These are phyloP conservation scores for Hyppa rectilinea DNA, from an alignment of 2,888 invertebrate genomes.

Conservation along the genomic window DNA sequence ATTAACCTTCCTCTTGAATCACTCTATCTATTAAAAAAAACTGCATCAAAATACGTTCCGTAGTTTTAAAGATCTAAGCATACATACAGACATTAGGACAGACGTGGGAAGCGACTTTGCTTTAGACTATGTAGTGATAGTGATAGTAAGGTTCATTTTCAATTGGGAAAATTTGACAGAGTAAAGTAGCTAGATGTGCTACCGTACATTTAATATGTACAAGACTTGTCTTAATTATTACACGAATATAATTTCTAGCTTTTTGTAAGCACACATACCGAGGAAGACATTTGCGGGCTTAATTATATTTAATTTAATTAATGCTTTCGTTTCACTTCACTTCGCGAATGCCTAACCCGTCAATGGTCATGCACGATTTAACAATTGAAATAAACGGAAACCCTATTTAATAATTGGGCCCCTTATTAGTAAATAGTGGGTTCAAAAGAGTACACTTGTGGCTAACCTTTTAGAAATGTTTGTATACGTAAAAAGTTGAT, in stretches of 20 bases:
- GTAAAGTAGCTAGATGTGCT: too few species aligned
- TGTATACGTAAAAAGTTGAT: conserved; percentile 20
- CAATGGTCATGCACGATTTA: conserved; percentile 27
- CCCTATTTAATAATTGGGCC: not conserved
- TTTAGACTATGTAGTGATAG: too few species aligned
- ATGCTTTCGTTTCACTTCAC: conserved; percentile 8
- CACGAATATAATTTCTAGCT: not conserved
- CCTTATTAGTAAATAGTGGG: conserved; percentile 7
- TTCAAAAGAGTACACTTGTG: conserved; percentile 22
- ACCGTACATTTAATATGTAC: too few species aligned
- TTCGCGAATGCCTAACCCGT: conserved; percentile 14
- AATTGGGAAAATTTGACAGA: too few species aligned
- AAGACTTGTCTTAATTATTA: not conserved
- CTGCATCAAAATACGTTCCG: too few species aligned
- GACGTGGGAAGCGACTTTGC: too few species aligned
- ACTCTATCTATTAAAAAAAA: too few species aligned
- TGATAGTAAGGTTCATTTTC: too few species aligned
- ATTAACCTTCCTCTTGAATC: too few species aligned
- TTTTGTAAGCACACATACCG: not conserved
- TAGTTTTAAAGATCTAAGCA: too few species aligned
- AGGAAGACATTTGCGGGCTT: not conserved
- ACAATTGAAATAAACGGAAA: conserved; percentile 11
- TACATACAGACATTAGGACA: too few species aligned
- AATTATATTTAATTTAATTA: conserved; percentile 22
- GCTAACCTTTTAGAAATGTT: not conserved